Conservation (phyloP, 2,888 invertebrate species). For the Torymus auratus region DNA sequence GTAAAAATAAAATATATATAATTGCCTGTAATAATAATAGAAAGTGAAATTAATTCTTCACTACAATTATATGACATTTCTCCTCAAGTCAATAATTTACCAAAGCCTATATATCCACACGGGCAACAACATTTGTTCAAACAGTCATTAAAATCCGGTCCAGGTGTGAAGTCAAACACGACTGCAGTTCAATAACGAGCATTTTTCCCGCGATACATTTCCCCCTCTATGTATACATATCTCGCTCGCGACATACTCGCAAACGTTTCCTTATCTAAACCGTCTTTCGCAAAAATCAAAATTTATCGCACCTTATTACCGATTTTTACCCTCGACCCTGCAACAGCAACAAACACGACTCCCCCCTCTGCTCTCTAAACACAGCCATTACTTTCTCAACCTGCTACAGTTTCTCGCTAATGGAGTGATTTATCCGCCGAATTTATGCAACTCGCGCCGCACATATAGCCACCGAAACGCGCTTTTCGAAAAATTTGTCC, state of each 20-base stretch:
- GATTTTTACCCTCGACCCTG: slow-evolving; percentile 6
- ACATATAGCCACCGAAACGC: slow-evolving; percentile 1
- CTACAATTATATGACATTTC: background rate
- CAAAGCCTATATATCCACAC: no score
- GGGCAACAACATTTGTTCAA: no score
- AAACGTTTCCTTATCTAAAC: slow-evolving; percentile 29
- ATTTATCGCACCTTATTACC: slow-evolving; percentile 44
- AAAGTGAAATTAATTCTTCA: background rate
- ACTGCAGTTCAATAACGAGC: background rate
- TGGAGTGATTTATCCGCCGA: slow-evolving; percentile 35
- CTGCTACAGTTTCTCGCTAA: slow-evolving; percentile 22
- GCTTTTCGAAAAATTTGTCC: slow-evolving; percentile 29
- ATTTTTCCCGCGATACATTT: slow-evolving; percentile 7
- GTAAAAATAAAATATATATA: no score
- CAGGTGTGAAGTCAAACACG: no score
- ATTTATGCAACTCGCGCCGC: slow-evolving; percentile 20
- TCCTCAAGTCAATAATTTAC: no score
- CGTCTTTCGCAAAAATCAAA: background rate
- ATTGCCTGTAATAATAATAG: background rate
- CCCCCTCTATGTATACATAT: no score
- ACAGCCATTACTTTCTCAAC: slow-evolving; percentile 24
- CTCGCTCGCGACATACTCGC: background rate
- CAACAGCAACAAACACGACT: no score
- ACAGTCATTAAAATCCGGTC: no score
- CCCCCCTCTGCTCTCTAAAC: no score